phyloP scores from a whole-genome alignment of 2,113 vertebrate species.

The Theropithecus gelada region DNA sequence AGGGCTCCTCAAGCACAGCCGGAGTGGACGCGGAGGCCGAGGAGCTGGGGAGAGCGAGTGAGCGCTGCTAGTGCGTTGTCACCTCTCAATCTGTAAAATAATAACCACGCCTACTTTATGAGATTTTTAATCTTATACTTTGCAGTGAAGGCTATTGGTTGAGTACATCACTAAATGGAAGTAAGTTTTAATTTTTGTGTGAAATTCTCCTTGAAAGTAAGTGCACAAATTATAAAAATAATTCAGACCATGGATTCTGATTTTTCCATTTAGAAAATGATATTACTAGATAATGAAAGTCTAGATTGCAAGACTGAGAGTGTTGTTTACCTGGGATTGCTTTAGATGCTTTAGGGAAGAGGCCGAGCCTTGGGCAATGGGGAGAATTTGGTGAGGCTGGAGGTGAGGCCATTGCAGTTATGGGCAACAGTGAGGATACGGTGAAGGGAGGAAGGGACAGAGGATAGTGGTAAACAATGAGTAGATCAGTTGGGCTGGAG shows the following conservation, averaged over 20 bases:
- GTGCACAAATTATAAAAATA: neutral
- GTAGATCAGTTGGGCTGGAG: neutral
- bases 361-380: neutral
- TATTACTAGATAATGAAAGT: neutral
- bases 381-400: neutral
- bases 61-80: too few relatives aligned
- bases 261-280: conserved; percentile 4
- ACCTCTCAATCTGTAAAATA: neutral
- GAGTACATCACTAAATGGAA: neutral
- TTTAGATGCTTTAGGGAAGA: neutral
- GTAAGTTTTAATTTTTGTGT: conserved; percentile 19
- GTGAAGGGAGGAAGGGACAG: neutral
- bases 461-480: neutral
- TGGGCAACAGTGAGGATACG: neutral
- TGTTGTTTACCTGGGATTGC: neutral
- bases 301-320: neutral
- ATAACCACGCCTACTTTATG: neutral
- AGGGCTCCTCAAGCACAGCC: too few relatives aligned
- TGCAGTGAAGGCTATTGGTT: neutral
- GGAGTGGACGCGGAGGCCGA: too few relatives aligned
- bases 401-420: neutral
- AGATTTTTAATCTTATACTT: neutral
- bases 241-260: neutral
- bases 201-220: neutral
- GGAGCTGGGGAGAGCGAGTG: too few relatives aligned